phyloP scores from a whole-genome alignment of 1,140 invertebrate species.

The Armadillidium nasatum region DNA sequence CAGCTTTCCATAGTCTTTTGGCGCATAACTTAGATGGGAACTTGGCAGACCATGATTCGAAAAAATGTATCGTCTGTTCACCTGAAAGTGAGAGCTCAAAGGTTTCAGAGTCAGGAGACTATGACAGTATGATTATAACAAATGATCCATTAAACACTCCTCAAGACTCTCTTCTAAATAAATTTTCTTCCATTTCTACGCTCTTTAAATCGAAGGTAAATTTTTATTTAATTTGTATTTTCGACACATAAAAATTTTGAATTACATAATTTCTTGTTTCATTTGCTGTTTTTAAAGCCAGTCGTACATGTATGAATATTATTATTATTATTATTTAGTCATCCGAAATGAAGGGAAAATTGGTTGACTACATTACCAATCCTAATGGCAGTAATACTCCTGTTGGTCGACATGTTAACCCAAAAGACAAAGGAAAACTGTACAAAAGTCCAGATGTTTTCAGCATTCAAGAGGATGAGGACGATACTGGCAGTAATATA shows the following conservation, averaged over 20 bases:
- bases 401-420: slow-evolving; percentile 51
- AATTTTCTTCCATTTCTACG: no score
- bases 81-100: background rate
- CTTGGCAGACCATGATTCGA: slow-evolving; percentile 48
- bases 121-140: no score
- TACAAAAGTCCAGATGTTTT: slow-evolving; percentile 90
- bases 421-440: slow-evolving; percentile 69
- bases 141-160: no score
- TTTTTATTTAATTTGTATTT: no score
- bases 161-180: no score
- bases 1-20: slow-evolving; percentile 48
- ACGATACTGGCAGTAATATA: no score
- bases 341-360: slow-evolving; percentile 83
- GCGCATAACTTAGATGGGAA: slow-evolving; percentile 38
- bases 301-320: no score
- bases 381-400: slow-evolving; percentile 60
- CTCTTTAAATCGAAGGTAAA: no score
- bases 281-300: slow-evolving; percentile 26
- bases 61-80: slow-evolving; percentile 46
- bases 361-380: slow-evolving; percentile 91
- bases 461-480: slow-evolving; percentile 90
- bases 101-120: slow-evolving; percentile 16
- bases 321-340: slow-evolving; percentile 66
- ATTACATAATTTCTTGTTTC: slow-evolving; percentile 27
- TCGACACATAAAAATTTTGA: no score